A percentile compares a stretch with the other conserved stretches of the same genome.
Evolutionary conservation across 2,113 vertebrate genomes (phyloP).

Genomic region (Alouatta palliata): DNA sequence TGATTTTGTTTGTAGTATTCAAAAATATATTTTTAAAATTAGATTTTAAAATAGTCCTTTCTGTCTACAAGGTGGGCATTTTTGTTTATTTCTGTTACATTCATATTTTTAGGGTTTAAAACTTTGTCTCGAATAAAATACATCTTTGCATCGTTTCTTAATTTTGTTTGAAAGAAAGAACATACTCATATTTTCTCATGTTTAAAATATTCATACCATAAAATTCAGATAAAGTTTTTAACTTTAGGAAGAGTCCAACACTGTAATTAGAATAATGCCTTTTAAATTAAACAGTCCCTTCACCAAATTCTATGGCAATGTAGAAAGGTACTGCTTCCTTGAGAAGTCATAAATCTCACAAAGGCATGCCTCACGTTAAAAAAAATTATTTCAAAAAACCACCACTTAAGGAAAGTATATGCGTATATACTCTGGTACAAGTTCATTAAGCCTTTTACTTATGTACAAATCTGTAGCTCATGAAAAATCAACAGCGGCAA

Average conservation of each 20-base stretch:
- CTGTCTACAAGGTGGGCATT: background rate
- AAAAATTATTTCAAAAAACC: constrained; percentile 11
- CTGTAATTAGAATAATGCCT: background rate
- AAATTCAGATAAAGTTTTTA: background rate
- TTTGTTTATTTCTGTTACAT: background rate
- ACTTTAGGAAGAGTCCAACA: constrained; percentile 11
- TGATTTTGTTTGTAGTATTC: background rate
- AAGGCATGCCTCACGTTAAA: background rate
- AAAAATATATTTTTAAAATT: background rate
- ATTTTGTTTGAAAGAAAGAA: background rate
- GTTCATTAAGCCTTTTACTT: background rate
- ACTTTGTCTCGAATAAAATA: background rate
- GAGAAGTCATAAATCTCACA: constrained; percentile 39
- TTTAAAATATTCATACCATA: background rate
- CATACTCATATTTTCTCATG: background rate
- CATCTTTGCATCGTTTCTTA: background rate
- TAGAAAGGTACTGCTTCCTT: background rate
- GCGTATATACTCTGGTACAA: background rate
- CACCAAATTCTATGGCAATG: background rate
- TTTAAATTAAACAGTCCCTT: background rate
- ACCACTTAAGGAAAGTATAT: background rate
- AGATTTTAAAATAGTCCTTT: background rate
- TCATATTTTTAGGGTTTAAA: background rate
- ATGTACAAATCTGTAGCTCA: background rate
- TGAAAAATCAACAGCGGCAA: constrained; percentile 14